Conservation (phyloP, 2,797 vertebrate genomes). For the Chiloscyllium punctatum region DNA sequence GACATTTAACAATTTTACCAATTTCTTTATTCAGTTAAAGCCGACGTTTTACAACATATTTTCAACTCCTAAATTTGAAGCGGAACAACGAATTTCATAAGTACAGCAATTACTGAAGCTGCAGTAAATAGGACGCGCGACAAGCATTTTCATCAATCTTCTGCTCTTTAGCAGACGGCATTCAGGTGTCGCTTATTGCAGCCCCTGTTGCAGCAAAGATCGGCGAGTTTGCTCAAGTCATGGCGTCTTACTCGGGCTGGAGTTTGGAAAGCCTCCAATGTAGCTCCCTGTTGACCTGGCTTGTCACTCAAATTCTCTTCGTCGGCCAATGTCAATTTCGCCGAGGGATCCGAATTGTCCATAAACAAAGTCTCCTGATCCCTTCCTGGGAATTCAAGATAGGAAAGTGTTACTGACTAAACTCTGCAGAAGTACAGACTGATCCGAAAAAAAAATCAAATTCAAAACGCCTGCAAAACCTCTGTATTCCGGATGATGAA, state of each 20-base stretch:
- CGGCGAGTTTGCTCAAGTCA: slow-evolving; percentile 39
- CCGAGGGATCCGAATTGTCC: neutral
- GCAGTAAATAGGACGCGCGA: neutral
- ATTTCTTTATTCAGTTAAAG: neutral
- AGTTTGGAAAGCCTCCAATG: neutral
- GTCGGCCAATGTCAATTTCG: neutral
- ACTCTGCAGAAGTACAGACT: neutral
- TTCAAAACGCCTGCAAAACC: neutral
- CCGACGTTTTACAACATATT: neutral
- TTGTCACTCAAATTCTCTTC: neutral
- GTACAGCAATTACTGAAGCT: neutral
- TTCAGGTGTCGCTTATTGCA: slow-evolving; percentile 52
- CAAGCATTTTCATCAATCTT: neutral
- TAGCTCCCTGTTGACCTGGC: neutral
- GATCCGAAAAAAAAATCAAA: neutral
- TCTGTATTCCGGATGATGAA: neutral
- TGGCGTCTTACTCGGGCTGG: slow-evolving; percentile 21
- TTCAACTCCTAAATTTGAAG: neutral
- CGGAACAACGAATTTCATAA: no score
- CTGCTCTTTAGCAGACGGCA: slow-evolving; percentile 49
- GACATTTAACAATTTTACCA: no score
- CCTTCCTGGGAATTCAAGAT: neutral
- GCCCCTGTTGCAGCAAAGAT: slow-evolving; percentile 53
- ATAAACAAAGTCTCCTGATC: neutral
- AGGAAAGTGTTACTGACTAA: neutral